Conservation (phyloP, 2,888 invertebrate species). For the Norana najaformis region DNA sequence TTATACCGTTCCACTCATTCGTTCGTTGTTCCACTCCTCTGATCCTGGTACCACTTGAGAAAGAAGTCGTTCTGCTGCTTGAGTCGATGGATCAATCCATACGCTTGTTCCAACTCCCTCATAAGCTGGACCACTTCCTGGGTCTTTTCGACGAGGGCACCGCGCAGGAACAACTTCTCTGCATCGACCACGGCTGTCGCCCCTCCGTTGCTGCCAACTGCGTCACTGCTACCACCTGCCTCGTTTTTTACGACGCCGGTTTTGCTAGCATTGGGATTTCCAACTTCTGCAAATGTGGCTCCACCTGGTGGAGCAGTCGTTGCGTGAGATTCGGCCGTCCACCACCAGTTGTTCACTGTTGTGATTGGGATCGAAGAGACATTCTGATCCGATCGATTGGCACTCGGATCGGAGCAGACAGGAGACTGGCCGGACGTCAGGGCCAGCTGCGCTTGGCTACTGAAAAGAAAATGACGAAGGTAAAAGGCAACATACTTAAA, state of each 20-base stretch:
- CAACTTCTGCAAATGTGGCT: not conserved
- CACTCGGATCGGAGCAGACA: not conserved
- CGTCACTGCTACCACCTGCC: not conserved
- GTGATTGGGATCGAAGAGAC: not conserved
- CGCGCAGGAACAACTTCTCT: slow-evolving; percentile 43
- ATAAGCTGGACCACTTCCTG: slow-evolving; percentile 45
- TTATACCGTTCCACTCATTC: not conserved
- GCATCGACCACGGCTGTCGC: slow-evolving; percentile 36
- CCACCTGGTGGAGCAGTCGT: not conserved
- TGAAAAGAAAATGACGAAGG: not conserved
- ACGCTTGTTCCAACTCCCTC: slow-evolving; percentile 46
- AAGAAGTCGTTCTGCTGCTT: slow-evolving; percentile 40
- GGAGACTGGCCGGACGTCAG: not conserved
- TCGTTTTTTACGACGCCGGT: not conserved
- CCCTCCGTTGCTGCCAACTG: not conserved
- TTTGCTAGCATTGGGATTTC: not conserved
- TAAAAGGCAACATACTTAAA: no score
- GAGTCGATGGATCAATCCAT: slow-evolving; percentile 42
- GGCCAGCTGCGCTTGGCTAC: not conserved
- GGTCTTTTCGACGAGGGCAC: slow-evolving; percentile 46
- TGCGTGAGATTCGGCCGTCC: not conserved
- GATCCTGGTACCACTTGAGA: slow-evolving; percentile 26
- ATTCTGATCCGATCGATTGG: not conserved
- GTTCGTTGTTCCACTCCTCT: slow-evolving; percentile 18
- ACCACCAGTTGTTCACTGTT: not conserved